Evolutionary conservation across 2,888 invertebrate genomes (phyloP), one percentile per base, ranked within the genome.

Genomic region (Tigriopus californicus): DNA sequence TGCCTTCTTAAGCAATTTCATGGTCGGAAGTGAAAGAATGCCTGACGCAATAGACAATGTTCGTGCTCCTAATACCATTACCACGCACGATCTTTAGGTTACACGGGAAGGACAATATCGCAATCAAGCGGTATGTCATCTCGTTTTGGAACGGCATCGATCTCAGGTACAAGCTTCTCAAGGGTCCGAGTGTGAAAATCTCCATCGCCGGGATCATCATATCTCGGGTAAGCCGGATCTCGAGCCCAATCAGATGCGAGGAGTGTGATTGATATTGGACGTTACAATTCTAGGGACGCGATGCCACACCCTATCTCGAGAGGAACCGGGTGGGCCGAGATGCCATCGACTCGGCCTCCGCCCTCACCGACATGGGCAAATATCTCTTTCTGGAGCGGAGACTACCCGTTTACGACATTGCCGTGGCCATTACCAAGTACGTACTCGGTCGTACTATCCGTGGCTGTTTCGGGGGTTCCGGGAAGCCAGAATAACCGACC

Each of bases 91-190:
- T 41, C 2, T 51, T 33, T 70, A 81, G 82, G 69, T 75, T 83
- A 67, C 83, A 83, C 70, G 82, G 82, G 20, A 82, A 81, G 54
- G 82, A 83, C 70, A 83, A 83, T 69, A 78, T 82, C 20, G 80
- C 90, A 74, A 89, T 91, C 65, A 91, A 91, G 70, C 77, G 89
- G 61, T 91, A 91, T 71, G 91, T 91, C 70, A 88, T 91, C 47
- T 89, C 89, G 46, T 92, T 92, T 71, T 91, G 91, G 90, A 91
- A 91, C 71, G 91, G 91, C 52, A 91, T 91, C 18, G 91, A 92
- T 72, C 76, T 92, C 63, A 77, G 91, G 64, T 92, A 92, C 75
- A 89, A 90, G 69, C 76, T 89, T 66, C 77, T 92, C 58, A 88
- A 89, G 70, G 89, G 88, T 57, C 90, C 91, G 55, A 84, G 86